Conservation (phyloP, 2,888 invertebrate genomes). For the Spialia ferax region DNA sequence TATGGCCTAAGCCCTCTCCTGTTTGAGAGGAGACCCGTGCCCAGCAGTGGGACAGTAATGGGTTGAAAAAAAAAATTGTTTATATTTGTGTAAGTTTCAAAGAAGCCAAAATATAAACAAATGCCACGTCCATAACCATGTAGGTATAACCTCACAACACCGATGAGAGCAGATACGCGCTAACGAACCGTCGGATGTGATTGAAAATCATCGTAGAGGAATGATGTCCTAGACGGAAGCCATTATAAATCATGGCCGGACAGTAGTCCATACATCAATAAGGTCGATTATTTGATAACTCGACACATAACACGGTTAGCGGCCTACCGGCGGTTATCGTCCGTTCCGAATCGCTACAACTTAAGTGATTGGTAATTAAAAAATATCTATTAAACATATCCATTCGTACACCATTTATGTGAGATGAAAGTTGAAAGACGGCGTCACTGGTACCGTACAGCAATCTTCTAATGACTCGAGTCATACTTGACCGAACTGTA, state of each 20-base stretch:
- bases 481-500: constrained; percentile 7
- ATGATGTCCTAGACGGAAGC: constrained; percentile 85
- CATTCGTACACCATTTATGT: constrained; percentile 57
- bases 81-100: not conserved
- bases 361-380: constrained; percentile 61
- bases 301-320: constrained; percentile 68
- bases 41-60: too few relatives aligned
- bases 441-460: constrained; percentile 52
- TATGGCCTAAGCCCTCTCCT: too few relatives aligned
- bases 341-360: constrained; percentile 30
- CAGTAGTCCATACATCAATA: constrained; percentile 84
- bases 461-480: not conserved
- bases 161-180: constrained; percentile 73
- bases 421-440: constrained; percentile 64
- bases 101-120: not conserved
- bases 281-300: constrained; percentile 84
- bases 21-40: too few relatives aligned
- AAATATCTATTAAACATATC: constrained; percentile 68
- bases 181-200: constrained; percentile 85
- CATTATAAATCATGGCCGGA: constrained; percentile 81
- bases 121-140: constrained; percentile 59
- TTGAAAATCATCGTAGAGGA: constrained; percentile 84
- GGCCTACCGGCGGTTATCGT: constrained; percentile 39
- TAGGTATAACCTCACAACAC: constrained; percentile 45
- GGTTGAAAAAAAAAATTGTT: too few relatives aligned